Conservation (phyloP, 2,888 invertebrate genomes). For the Eustalomyia histrio region DNA sequence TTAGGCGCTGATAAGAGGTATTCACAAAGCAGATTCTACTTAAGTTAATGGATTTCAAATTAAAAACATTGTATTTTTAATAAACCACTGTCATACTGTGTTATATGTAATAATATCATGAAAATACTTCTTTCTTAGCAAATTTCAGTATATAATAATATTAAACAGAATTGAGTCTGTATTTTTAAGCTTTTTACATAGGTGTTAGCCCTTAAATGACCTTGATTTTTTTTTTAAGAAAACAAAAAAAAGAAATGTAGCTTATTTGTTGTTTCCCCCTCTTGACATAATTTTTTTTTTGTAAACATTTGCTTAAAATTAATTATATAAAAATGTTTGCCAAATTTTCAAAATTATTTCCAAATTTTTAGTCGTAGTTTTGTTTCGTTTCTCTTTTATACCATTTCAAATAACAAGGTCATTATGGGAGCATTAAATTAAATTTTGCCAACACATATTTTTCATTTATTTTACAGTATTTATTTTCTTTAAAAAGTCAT, state of each 20-base stretch:
- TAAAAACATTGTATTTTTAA: too few relatives aligned
- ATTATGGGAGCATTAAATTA: not conserved
- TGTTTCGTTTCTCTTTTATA: not conserved
- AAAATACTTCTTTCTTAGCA: too few relatives aligned
- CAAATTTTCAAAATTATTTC: conserved; percentile 38
- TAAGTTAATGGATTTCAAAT: too few relatives aligned
- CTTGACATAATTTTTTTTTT: not conserved
- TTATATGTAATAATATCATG: too few relatives aligned
- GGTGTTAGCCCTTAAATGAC: too few relatives aligned
- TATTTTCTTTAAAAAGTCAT: not conserved
- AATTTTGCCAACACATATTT: not conserved
- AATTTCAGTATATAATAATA: too few relatives aligned
- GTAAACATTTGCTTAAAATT: conserved; percentile 6
- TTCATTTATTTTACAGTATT: conserved; percentile 2
- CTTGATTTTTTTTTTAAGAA: not conserved
- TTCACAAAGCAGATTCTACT: too few relatives aligned
- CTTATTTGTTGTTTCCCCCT: not conserved
- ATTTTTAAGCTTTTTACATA: too few relatives aligned
- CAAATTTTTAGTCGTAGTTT: conserved; percentile 18
- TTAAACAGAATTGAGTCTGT: too few relatives aligned
- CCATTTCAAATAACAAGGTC: conserved; percentile 1
- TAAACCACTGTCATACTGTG: too few relatives aligned
- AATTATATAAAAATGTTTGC: conserved; percentile 30
- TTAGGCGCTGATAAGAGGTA: too few relatives aligned
- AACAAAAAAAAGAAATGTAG: not conserved